A percentile compares a stretch with the other conserved stretches of the same genome.
Evolutionary conservation across 2,113 vertebrate species (phyloP).

Genomic region (Cyprinodon brontotheroides): DNA sequence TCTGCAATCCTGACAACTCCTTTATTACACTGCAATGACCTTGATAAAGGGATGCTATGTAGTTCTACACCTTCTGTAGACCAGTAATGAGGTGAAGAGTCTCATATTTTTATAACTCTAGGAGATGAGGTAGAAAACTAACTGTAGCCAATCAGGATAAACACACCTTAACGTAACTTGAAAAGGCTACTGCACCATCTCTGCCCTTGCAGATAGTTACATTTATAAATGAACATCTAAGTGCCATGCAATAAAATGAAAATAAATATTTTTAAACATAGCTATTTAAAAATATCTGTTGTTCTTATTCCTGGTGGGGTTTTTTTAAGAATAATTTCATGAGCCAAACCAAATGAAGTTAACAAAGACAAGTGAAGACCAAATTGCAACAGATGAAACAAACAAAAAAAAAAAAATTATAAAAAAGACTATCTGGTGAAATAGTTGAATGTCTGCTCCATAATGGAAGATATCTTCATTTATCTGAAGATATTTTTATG

Average conservation of each 20-base stretch:
- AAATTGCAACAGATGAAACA: slow-evolving; percentile 15
- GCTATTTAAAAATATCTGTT: too few relatives aligned
- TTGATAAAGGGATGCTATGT: too few relatives aligned
- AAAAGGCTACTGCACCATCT: not conserved
- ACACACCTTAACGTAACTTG: too few relatives aligned
- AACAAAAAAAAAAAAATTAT: not conserved
- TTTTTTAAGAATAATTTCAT: not conserved
- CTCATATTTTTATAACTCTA: not conserved
- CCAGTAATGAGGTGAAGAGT: too few relatives aligned
- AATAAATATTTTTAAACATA: not conserved
- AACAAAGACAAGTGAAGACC: not conserved
- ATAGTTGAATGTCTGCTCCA: slow-evolving; percentile 47
- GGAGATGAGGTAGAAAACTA: not conserved
- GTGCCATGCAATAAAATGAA: not conserved
- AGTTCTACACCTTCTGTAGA: too few relatives aligned
- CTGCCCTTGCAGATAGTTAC: not conserved
- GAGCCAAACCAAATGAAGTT: not conserved
- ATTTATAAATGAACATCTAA: not conserved
- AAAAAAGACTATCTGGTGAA: slow-evolving; percentile 10
- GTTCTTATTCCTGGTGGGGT: too few relatives aligned
- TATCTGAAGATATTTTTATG: slow-evolving; percentile 72
- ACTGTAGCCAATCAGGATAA: too few relatives aligned
- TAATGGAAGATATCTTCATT: slow-evolving; percentile 56
- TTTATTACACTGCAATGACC: too few relatives aligned
- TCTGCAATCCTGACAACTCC: too few relatives aligned